Base-by-base conservation (phyloP, 2,113 vertebrate genomes). In the Balaeniceps rex region DNA sequence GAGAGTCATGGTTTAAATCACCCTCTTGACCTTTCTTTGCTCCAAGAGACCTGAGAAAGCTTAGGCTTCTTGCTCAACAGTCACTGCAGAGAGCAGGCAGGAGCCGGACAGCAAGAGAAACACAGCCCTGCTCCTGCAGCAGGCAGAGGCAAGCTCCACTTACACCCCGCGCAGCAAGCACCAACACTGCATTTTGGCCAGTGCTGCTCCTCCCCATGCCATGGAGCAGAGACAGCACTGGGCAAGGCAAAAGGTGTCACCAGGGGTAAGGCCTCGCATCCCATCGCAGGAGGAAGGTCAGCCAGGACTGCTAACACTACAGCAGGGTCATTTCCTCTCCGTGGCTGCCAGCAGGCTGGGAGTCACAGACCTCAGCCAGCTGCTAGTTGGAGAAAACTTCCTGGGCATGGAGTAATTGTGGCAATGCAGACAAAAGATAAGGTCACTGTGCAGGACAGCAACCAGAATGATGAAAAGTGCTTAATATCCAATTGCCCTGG, bases 1-100 rank as follows among this genome's bases (percentile, higher is more conserved):
- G 58, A 91, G 38, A 34, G 28, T 38, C 57, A 83, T 66, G 13
- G 36, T 84, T 97, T 85, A 94, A 83, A 94, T 79, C 61, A 83
- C 9, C 10, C 40, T 55, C 33, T 80, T 88, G 77, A 82, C 63
- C 58, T 83, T 90, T 66, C 29, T 78, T 85, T 77, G n/a, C 79
- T 81, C 44, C 58, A 61, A 60, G 46, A 90, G 40, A 89, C 63
- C 51, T 5, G 5, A 55, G 26, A 51, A 89, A 89, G 19, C 21
- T 83, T 79, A 54, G 80, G 57, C 29, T 81, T 93, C 79, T 68
- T 63, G 40, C 24, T 74, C 61, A 87, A 10, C 24, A 42, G 38
- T 76, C 29, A 10, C 79, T 57, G 52, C 4, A 3, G 21, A 95
- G 19, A 72, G 60, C 3, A 6, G 28, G 19, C 2, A 4, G 25